A percentile compares a stretch with the other conserved stretches of the same genome.
Conservation (phyloP, 2,888 invertebrate species). For the Drosophila nigricruria region DNA sequence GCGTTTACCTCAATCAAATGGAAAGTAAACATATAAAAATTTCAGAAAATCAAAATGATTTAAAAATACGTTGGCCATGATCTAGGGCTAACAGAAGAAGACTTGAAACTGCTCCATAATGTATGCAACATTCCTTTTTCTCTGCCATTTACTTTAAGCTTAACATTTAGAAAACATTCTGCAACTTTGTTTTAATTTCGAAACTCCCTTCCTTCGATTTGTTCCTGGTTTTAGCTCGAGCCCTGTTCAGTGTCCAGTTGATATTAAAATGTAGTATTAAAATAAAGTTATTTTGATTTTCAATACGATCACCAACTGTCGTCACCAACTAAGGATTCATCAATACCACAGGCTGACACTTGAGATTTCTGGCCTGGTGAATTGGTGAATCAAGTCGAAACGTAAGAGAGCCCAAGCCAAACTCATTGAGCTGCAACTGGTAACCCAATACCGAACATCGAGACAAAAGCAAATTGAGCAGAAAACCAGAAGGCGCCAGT, state of each 20-base stretch:
- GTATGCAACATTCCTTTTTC: too few species aligned
- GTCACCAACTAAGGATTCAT: slow-evolving; percentile 44
- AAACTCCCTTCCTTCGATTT: too few species aligned
- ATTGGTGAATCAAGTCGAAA: slow-evolving; percentile 35
- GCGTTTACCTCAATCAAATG: background rate
- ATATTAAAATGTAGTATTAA: background rate
- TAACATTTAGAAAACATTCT: too few species aligned
- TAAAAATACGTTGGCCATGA: background rate
- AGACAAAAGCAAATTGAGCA: slow-evolving; percentile 83
- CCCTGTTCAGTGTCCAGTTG: too few species aligned
- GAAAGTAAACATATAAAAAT: background rate
- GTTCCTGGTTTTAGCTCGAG: background rate
- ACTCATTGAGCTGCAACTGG: slow-evolving; percentile 72
- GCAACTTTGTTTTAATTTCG: too few species aligned
- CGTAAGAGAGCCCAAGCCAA: slow-evolving; percentile 36
- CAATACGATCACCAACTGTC: slow-evolving; percentile 7
- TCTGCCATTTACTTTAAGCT: too few species aligned
- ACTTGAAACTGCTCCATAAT: too few species aligned
- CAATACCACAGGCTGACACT: slow-evolving; percentile 41
- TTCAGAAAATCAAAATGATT: background rate
- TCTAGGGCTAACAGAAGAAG: background rate
- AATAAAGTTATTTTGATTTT: background rate
- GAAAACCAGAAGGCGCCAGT: slow-evolving; percentile 84
- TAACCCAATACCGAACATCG: slow-evolving; percentile 54
- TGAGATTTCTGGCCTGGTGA: slow-evolving; percentile 32